Evolutionary conservation across 2,888 invertebrate genomes (phyloP), one percentile per base, ranked within the genome.

Genomic region (Dusona sp.): DNA sequence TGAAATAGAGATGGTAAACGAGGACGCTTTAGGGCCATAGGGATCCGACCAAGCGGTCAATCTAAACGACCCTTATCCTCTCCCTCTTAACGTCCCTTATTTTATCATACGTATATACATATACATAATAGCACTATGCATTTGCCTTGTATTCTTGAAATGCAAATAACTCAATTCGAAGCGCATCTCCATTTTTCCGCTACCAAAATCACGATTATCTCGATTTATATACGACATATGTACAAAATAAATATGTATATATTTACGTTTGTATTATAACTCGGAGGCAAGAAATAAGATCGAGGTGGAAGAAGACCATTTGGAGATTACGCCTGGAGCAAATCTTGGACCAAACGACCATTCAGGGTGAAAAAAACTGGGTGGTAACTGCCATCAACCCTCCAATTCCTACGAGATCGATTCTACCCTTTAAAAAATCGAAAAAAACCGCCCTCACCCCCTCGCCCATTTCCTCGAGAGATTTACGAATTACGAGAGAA

Each of bases 21-120:
- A 83, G 88, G 91, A 88, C 93, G 92, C 94, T 94, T 94, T 92
- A 93, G 92, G 92, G 92, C 93, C 92, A 93, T 93, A 90, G 89
- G 87, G 93, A 68, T 80, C 68, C 89, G 92, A 89, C 91, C 91
- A 89, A 91, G 90, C 92, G 94, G 94, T 94, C 94, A 94, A 93
- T 94, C 93, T 93, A 92, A 93, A 93, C 90, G 93, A 92, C 92
- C 90, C 91, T 93, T 94, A 93, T 94, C 85, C 87, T 84, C 88
- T 86, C 84, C 61, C 83, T 79, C 83, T 70, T 84, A 83, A 38
- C 57, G 77, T 87, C 87, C 87, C 83, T 42, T 77, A 48, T 65
- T 42, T 22, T 51, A 13, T 45, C 61, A 36, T 42, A 67, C 38
- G 36, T 29, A 45, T 61, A 42, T 0, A 38, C 9, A 13, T 11